Conservation (phyloP, 2,888 invertebrate species). For the Tenthredo livida region DNA sequence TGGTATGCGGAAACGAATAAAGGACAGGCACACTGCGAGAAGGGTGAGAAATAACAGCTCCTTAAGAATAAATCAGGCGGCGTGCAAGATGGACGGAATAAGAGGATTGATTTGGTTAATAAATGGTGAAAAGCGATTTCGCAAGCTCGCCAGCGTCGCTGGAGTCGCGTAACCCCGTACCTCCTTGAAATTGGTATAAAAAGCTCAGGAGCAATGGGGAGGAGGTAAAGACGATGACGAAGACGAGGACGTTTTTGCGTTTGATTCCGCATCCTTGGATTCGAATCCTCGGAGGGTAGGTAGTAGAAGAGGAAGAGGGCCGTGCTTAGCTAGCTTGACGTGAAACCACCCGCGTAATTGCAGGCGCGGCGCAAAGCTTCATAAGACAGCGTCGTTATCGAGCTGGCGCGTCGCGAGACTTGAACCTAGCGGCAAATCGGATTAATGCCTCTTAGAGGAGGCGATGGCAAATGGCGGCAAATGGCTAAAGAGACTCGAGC, state of each 20-base stretch:
- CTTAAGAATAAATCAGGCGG: slow-evolving; percentile 16
- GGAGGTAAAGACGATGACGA: slow-evolving; percentile 16
- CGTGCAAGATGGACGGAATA: slow-evolving; percentile 39
- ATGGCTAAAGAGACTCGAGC: slow-evolving; percentile 50
- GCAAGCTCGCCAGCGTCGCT: not conserved
- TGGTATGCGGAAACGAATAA: not conserved
- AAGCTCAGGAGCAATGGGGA: slow-evolving; percentile 1
- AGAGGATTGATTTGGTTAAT: slow-evolving; percentile 40
- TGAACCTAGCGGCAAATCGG: slow-evolving; percentile 53
- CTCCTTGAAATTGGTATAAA: slow-evolving; percentile 19
- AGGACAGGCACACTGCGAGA: not conserved
- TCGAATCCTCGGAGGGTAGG: slow-evolving; percentile 41
- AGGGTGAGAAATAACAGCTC: slow-evolving; percentile 24
- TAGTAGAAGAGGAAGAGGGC: slow-evolving; percentile 21
- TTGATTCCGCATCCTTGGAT: slow-evolving; percentile 49
- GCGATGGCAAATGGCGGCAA: slow-evolving; percentile 49
- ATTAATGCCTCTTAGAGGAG: slow-evolving; percentile 51
- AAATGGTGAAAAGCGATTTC: slow-evolving; percentile 27
- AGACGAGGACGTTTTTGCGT: slow-evolving; percentile 41
- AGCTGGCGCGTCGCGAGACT: slow-evolving; percentile 50
- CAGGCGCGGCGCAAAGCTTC: slow-evolving; percentile 47
- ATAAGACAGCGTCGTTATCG: slow-evolving; percentile 53
- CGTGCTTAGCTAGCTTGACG: slow-evolving; percentile 53
- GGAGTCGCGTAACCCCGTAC: slow-evolving; percentile 28
- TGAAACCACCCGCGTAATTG: slow-evolving; percentile 53